These are phyloP conservation scores for Nymphalis c-album DNA, from an alignment of 2,888 invertebrate species.

Conservation along the genomic window DNA sequence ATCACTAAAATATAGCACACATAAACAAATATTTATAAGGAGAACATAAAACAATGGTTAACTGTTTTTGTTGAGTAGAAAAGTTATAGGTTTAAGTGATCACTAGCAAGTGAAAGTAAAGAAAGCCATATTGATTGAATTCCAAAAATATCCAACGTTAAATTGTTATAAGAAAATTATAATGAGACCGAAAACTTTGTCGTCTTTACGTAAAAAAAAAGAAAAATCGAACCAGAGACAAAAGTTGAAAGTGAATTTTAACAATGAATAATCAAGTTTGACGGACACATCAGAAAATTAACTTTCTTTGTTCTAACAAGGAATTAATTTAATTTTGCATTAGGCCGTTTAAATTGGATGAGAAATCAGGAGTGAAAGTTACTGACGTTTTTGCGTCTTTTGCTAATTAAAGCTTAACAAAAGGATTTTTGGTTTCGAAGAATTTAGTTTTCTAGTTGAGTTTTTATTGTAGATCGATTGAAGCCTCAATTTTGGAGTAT, in stretches of 20 bases:
- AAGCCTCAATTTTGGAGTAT: no score
- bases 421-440: constrained; percentile 13
- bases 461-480: no score
- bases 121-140: constrained; percentile 1
- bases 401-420: constrained; percentile 24
- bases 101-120: neutral
- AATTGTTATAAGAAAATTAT: constrained; percentile 12
- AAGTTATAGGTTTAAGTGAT: neutral
- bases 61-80: neutral
- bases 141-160: constrained; percentile 11
- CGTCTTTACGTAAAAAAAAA: constrained; percentile 10
- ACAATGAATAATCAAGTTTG: constrained; percentile 54
- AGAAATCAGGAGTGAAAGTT: constrained; percentile 27
- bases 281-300: constrained; percentile 46
- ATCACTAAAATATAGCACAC: no score
- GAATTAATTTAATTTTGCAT: constrained; percentile 39
- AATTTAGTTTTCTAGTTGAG: neutral
- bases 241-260: constrained; percentile 42
- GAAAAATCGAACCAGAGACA: constrained; percentile 32
- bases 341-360: constrained; percentile 32
- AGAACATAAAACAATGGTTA: neutral
- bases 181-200: constrained; percentile 17
- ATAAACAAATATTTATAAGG: neutral
- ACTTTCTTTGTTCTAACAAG: constrained; percentile 51
- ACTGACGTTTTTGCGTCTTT: constrained; percentile 26